Evolutionary conservation across 2,888 invertebrate species (phyloP), one percentile per base, ranked within the genome.

Genomic region (Cephus pygmeus): DNA sequence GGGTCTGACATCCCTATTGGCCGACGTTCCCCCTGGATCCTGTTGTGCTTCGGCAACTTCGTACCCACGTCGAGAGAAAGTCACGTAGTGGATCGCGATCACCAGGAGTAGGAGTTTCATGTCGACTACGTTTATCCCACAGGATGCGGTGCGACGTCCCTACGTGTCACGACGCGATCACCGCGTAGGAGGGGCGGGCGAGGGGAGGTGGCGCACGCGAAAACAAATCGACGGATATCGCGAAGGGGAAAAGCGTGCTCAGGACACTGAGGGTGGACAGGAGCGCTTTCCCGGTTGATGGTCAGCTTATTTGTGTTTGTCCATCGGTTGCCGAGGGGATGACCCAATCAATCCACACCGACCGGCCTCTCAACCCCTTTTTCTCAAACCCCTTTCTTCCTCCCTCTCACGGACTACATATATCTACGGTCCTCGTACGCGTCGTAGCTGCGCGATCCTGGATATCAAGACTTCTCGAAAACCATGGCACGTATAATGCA

Each of bases 321-420:
- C 85, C 85, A 86, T 84, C 82, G 86, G 91, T 91, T 90, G 90
- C 90, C 90, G 85, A 88, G 90, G 91, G 87, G 90, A 91, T 85
- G 89, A 88, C 87, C 88, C 88, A 88, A 90, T 90, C 90, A 90
- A 89, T 89, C 83, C 80, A 82, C 85, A 69, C 33, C 69, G 35
- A 36, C 78, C 73, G 76, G 34, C 79, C 75, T 73, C 34, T 34
- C 76, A 75, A 77, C 79, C 40, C 71, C 73, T 68, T 56, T 36
- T 56, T 56, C 36, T 36, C 15, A 36, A 36, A 36, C 36, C 69
- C 69, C 31, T 69, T 69, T 69, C 31, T 33, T 30, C 11, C 33
- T 30, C 69, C 71, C 6, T 12, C 71, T 12, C 31, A 71, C 12
- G 69, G 15, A 12, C 31, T 15, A 33, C 15, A 1, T 15, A 23